These are phyloP conservation scores for Cuculus canorus DNA, from an alignment of 2,797 vertebrate species.

Conservation along the genomic window DNA sequence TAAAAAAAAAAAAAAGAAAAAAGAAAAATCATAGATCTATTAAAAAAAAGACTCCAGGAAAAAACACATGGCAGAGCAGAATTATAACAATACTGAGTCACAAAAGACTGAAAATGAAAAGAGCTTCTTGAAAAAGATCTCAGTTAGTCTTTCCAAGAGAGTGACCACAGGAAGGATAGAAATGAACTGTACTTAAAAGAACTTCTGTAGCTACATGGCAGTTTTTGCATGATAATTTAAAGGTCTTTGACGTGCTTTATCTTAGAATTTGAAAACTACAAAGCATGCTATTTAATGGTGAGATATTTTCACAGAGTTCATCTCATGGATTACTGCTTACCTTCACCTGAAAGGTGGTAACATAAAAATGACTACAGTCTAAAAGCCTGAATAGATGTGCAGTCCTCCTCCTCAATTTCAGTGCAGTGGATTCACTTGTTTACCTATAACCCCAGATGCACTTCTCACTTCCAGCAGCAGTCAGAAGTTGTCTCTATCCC, in stretches of 20 bases:
- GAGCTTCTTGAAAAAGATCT: slow-evolving; percentile 15
- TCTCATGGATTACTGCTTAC: not conserved
- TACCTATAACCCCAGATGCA: not conserved
- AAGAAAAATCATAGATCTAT: not conserved
- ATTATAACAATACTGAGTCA: slow-evolving; percentile 29
- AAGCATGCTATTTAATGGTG: not conserved
- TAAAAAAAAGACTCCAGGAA: not conserved
- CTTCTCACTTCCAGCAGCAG: not conserved
- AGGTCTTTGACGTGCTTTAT: not conserved
- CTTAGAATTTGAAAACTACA: not conserved
- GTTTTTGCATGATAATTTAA: not conserved
- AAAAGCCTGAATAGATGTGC: not conserved
- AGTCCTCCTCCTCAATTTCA: not conserved
- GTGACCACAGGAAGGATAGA: not conserved
- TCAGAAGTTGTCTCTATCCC: not conserved
- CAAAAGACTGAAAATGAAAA: slow-evolving; percentile 56
- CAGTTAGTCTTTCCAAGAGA: slow-evolving; percentile 14
- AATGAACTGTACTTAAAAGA: not conserved
- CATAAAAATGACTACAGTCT: not conserved
- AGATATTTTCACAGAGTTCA: not conserved
- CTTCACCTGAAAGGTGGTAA: not conserved
- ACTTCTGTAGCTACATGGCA: not conserved
- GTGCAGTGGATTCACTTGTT: not conserved
- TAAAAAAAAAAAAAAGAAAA: not conserved
- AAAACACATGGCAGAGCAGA: not conserved